Evolutionary conservation across 2,113 vertebrate genomes (phyloP).

Genomic region (Perccottus glenii): DNA sequence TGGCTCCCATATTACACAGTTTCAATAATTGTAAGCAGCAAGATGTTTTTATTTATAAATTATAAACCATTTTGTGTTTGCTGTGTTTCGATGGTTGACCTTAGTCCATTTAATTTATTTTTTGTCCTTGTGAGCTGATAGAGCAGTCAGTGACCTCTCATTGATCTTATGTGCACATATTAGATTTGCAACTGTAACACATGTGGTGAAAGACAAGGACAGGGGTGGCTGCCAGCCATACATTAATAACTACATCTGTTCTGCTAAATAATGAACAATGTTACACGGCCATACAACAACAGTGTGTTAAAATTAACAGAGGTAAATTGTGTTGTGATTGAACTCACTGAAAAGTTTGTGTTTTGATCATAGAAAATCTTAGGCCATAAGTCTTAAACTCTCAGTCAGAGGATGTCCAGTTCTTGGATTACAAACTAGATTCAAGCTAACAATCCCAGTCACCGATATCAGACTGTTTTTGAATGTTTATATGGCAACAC

Average conservation of each 20-base stretch:
- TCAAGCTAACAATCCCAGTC: background rate
- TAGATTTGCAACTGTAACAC: conserved; percentile 19
- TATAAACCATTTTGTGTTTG: conserved; percentile 20
- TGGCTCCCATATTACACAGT: conserved; percentile 25
- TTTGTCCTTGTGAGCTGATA: conserved; percentile 28
- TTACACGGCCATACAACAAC: too few relatives aligned
- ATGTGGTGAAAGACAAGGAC: conserved; percentile 30
- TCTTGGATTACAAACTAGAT: too few relatives aligned
- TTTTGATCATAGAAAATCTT: background rate
- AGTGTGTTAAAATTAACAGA: conserved; percentile 11
- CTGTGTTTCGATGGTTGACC: conserved; percentile 19
- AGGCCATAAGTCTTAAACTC: too few relatives aligned
- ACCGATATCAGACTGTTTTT: background rate
- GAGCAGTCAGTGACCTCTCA: conserved; percentile 7
- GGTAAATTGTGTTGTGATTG: background rate
- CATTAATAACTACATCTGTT: conserved; percentile 1
- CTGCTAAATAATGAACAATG: too few relatives aligned
- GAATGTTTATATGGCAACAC: background rate
- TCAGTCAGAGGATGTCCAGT: too few relatives aligned
- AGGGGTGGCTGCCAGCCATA: conserved; percentile 3
- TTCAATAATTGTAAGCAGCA: conserved; percentile 2
- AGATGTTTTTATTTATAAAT: conserved; percentile 36
- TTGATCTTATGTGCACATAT: conserved; percentile 6
- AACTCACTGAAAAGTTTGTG: background rate
- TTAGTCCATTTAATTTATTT: conserved; percentile 4